These are phyloP conservation scores for Coilia nasus DNA, from an alignment of 2,797 vertebrate genomes.

Conservation along the genomic window DNA sequence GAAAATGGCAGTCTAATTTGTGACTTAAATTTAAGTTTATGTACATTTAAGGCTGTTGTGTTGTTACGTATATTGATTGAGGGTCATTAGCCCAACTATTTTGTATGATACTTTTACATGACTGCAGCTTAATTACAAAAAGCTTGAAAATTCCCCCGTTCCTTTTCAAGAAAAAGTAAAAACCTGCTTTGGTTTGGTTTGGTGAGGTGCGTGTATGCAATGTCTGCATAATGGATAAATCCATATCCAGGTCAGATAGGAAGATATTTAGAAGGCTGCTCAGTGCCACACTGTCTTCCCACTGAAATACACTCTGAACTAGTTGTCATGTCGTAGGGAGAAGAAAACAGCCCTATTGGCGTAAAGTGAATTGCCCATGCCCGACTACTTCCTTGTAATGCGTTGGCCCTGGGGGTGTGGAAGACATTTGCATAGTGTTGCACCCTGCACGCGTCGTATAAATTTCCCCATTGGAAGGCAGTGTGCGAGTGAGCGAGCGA, in stretches of 20 bases:
- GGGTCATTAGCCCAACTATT: background rate
- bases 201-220: background rate
- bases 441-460: constrained; percentile 36
- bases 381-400: constrained; percentile 13
- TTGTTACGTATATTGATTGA: background rate
- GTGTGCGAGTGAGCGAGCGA: constrained; percentile 17
- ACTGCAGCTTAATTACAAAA: background rate
- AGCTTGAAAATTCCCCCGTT: background rate
- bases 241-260: background rate
- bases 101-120: background rate
- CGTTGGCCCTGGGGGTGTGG: constrained; percentile 5
- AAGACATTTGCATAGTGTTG: constrained; percentile 19
- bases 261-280: background rate
- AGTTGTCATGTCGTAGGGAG: background rate
- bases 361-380: constrained; percentile 17
- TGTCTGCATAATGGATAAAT: background rate
- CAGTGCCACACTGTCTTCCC: background rate
- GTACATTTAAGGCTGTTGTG: no score
- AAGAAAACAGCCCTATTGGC: constrained; percentile 18
- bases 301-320: background rate
- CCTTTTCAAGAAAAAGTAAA: background rate
- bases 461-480: constrained; percentile 29
- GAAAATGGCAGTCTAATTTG: background rate
- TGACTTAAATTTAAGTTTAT: background rate
- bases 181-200: no score